Conservation (phyloP, 2,113 vertebrate species). For the Centropristis striata region DNA sequence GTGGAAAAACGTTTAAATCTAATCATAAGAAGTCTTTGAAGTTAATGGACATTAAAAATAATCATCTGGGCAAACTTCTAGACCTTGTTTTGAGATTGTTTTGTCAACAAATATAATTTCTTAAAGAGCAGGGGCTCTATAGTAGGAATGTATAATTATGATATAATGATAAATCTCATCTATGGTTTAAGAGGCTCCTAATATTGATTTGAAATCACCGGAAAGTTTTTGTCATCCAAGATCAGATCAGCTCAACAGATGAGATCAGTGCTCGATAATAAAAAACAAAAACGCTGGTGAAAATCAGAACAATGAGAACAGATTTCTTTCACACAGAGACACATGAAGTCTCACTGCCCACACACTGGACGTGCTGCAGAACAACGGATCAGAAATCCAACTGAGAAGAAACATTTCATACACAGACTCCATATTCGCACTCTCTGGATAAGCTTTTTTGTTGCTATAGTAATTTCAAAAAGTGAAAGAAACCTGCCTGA, state of each 20-base stretch:
- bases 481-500: neutral
- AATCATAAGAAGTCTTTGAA: neutral
- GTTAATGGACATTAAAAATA: neutral
- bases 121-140: too few relatives aligned
- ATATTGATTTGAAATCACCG: neutral
- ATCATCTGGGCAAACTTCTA: neutral
- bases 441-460: neutral
- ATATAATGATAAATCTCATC: neutral
- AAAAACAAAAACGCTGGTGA: neutral
- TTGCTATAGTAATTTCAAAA: neutral
- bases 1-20: neutral
- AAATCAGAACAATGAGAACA: slow-evolving; percentile 10
- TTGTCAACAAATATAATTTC: neutral
- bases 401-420: neutral
- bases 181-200: neutral
- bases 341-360: slow-evolving; percentile 39
- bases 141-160: neutral
- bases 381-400: neutral
- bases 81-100: neutral
- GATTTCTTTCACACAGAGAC: slow-evolving; percentile 33
- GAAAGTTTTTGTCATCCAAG: neutral
- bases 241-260: neutral
- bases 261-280: neutral
- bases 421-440: neutral
- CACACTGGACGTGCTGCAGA: slow-evolving; percentile 24